Evolutionary conservation across 64 coral and sea anemone genomes (phyloP).

Genomic region (Montipora sp.): DNA sequence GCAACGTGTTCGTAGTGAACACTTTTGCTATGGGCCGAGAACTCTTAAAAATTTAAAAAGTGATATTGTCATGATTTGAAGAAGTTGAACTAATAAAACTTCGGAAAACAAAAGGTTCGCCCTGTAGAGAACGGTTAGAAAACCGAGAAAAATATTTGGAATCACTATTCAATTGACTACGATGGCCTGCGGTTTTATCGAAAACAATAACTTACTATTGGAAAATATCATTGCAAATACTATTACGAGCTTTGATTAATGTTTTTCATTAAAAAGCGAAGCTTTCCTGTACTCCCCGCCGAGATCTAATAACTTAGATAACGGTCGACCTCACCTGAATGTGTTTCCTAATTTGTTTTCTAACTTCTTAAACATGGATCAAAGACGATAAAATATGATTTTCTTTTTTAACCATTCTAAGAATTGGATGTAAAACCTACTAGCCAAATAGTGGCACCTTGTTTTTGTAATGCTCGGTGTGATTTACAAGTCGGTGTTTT

Average conservation of each 20-base stretch:
- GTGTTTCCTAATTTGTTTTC: constrained; percentile 35
- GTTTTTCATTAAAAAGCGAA: constrained; percentile 29
- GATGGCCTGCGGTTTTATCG: constrained; percentile 10
- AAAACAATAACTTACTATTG: constrained; percentile 30
- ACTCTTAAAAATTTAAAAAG: background rate
- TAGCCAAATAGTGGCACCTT: too few species aligned
- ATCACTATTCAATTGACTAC: constrained; percentile 11
- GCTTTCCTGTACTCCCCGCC: constrained; percentile 38
- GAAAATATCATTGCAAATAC: constrained; percentile 24
- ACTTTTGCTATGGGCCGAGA: background rate
- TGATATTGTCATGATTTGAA: constrained; percentile 15
- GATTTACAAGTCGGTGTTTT: background rate
- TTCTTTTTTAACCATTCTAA: background rate
- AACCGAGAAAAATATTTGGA: constrained; percentile 1
- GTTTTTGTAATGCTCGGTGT: background rate
- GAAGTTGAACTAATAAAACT: background rate
- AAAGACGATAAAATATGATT: background rate
- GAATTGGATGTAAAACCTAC: too few species aligned
- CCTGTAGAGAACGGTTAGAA: background rate
- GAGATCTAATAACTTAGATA: constrained; percentile 51
- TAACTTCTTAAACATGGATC: background rate
- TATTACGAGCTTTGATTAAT: constrained; percentile 26
- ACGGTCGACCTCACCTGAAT: constrained; percentile 32
- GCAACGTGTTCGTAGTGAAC: too few species aligned
- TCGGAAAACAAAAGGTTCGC: background rate